A percentile compares a stretch with the other conserved stretches of the same genome.
Evolutionary conservation across 2,888 invertebrate genomes (phyloP).

Genomic region (Papilio elwesi): DNA sequence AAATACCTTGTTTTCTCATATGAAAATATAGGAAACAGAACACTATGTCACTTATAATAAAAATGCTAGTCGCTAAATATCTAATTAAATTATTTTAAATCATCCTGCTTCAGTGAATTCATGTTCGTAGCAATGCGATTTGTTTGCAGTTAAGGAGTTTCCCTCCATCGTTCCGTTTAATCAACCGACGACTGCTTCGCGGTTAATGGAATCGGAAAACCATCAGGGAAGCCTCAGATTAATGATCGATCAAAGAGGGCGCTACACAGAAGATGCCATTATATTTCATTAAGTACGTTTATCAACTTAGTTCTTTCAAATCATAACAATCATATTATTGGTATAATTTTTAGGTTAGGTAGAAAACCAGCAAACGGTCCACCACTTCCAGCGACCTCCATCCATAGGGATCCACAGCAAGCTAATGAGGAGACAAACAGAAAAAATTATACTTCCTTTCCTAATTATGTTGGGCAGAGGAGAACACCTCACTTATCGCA

Average conservation of each 20-base stretch:
- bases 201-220: slow-evolving; percentile 34
- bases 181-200: slow-evolving; percentile 16
- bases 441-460: no score
- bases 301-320: no score
- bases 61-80: neutral
- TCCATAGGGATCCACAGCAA: no score
- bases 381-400: no score
- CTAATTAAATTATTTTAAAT: neutral
- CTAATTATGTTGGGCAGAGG: no score
- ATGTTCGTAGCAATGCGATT: slow-evolving; percentile 8
- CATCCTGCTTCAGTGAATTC: neutral
- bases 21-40: neutral
- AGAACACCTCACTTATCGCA: no score
- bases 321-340: no score
- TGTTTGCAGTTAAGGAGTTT: slow-evolving; percentile 16
- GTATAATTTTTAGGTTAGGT: no score
- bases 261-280: neutral
- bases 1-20: neutral
- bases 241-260: slow-evolving; percentile 6
- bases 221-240: slow-evolving; percentile 21
- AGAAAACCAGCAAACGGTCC: no score
- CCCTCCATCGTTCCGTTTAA: slow-evolving; percentile 28
- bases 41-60: neutral
- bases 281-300: neutral
- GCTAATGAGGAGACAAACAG: no score